Evolutionary conservation across 2,797 vertebrate species (phyloP).

Genomic region (Potorous gilbertii): DNA sequence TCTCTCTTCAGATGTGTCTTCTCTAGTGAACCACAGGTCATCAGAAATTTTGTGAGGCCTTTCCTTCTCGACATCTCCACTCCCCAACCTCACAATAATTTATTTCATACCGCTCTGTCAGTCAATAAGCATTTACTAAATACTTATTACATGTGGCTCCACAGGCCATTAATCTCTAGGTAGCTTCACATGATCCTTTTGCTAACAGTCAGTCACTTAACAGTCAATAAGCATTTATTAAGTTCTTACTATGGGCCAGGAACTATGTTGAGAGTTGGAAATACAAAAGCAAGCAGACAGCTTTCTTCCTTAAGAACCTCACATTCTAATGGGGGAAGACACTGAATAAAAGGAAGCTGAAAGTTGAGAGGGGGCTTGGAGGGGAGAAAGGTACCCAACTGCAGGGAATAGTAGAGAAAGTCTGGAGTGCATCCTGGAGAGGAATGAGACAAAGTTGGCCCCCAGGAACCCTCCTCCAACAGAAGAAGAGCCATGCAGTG

Average conservation of each 20-base stretch:
- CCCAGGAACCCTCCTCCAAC: no score
- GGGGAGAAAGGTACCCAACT: not conserved
- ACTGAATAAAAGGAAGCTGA: not conserved
- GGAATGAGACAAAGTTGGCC: not conserved
- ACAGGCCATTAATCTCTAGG: not conserved
- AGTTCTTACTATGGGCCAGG: not conserved
- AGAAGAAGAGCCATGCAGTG: no score
- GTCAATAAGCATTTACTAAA: not conserved
- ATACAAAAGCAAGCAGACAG: no score
- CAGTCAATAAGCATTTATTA: not conserved
- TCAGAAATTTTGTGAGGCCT: no score
- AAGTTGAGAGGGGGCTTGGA: not conserved
- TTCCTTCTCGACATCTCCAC: not conserved
- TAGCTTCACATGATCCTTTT: not conserved
- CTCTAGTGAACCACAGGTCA: not conserved
- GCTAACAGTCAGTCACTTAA: not conserved
- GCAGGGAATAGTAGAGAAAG: no score
- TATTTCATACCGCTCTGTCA: not conserved
- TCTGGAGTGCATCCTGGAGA: not conserved
- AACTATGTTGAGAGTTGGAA: not conserved
- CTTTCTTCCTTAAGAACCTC: not conserved
- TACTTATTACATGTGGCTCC: not conserved
- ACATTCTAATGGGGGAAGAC: not conserved
- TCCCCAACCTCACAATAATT: not conserved
- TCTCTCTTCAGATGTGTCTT: not conserved